Percentiles rank a stretch among this genome's conserved stretches.
Conservation (phyloP, 2,888 invertebrate genomes). For the Deroplatys truncata region DNA sequence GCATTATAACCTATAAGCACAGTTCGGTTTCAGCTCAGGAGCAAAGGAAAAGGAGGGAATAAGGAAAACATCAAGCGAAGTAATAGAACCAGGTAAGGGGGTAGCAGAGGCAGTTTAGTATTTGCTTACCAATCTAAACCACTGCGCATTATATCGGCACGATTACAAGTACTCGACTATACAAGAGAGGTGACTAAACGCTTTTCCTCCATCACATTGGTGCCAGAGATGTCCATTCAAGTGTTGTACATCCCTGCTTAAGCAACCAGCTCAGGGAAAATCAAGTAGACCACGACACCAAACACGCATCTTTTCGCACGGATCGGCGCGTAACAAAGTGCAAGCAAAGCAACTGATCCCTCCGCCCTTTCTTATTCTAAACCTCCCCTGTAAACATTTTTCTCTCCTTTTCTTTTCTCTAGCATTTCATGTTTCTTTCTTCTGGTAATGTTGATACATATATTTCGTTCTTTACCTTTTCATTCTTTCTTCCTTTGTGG, state of each 20-base stretch:
- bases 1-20: no score
- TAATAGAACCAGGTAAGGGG: no score
- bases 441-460: slow-evolving; percentile 14
- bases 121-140: no score
- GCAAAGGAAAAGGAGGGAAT: no score
- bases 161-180: no score
- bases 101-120: no score
- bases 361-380: slow-evolving; percentile 2
- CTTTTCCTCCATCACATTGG: no score
- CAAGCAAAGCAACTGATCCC: background rate
- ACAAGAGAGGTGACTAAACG: no score
- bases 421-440: background rate
- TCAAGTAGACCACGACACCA: background rate
- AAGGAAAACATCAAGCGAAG: no score
- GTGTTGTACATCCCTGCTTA: background rate
- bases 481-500: background rate
- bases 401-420: background rate
- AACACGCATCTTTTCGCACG: background rate
- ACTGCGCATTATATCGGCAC: no score
- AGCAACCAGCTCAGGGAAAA: background rate
- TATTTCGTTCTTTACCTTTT: slow-evolving; percentile 1
- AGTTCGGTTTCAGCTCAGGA: no score
- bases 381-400: slow-evolving; percentile 11
- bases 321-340: background rate
- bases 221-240: no score